Base-by-base conservation (phyloP, 2,888 invertebrate genomes). In the Brenthis daphne region DNA sequence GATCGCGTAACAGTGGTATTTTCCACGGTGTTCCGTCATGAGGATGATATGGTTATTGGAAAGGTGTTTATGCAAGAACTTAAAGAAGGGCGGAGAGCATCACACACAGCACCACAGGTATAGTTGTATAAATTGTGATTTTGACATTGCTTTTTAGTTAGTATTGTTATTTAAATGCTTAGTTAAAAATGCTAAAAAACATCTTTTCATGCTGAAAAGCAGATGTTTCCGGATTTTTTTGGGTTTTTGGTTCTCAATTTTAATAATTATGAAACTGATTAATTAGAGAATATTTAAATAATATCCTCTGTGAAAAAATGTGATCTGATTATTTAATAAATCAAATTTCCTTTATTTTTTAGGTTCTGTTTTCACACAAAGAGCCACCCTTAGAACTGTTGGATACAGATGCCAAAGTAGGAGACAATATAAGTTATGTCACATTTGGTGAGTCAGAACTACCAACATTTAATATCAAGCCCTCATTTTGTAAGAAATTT, bases 21-120 rank as follows among this genome's bases (percentile, higher is more conserved):
- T 93, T 99, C 99, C 81, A 99, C 99, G 76, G 96, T 99, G 84
- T 99, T 99, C 93, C 97, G 98, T 82, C 99, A 99, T 87, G 98
- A 99, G 85, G 99, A 99, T 87, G 99, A 99, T 89, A 96, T 99
- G 83, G 96, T 99, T 67, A 97, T 99, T 87, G 99, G 99, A 68
- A 99, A 99, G 93, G 98, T 99, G 79, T 99, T 99, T 94, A 97
- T 99, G 96, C 99, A 99, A 94, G 99, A 99, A 92, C 96, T 99
- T 81, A 98, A 99, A 85, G 99, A 99, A 92, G 99, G 99, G 20
- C 94, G 99, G 75, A 95, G 99, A 85, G 99, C 98, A 37, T 97
- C 97, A 77, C 98, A 99, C 85, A 99, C 98, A 65, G 98, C 98
- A 71, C 97, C 97, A 51, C 96, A 96, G 94, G 93, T 92, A 76